phyloP scores from a whole-genome alignment of 2,888 invertebrate genomes.

The Rambutsinella grinnellia region DNA sequence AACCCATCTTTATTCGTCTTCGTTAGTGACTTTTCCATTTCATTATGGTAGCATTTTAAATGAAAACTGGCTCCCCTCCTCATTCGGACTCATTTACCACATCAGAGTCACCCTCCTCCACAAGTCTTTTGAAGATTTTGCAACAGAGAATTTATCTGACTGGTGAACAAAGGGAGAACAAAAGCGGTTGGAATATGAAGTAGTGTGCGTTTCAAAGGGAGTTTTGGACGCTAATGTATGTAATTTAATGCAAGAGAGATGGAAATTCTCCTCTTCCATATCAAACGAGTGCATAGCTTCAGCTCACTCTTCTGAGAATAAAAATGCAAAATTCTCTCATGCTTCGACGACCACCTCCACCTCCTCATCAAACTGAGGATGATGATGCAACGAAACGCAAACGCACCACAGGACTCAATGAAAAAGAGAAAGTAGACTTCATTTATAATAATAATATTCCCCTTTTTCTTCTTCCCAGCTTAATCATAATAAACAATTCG shows the following conservation, averaged over 20 bases:
- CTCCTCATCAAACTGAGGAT: no score
- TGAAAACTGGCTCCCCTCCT: not conserved
- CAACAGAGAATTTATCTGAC: not conserved
- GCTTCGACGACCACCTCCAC: not conserved
- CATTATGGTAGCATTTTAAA: not conserved
- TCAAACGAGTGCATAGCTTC: conserved; percentile 17
- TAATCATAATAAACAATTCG: not conserved
- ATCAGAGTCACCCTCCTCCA: not conserved
- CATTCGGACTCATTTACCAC: not conserved
- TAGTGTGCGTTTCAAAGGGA: conserved; percentile 36
- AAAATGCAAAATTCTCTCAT: conserved; percentile 15
- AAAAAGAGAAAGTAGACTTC: no score
- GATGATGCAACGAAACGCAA: not conserved
- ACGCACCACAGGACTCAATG: conserved; percentile 10
- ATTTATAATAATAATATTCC: not conserved
- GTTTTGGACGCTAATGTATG: conserved; percentile 28
- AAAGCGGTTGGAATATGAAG: not conserved
- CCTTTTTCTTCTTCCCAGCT: not conserved
- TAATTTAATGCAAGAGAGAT: conserved; percentile 49
- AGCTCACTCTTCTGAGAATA: not conserved
- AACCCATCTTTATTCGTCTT: not conserved
- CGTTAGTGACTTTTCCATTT: not conserved
- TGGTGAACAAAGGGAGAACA: not conserved
- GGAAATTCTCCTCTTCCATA: conserved; percentile 32
- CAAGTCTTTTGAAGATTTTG: not conserved